phyloP scores from a whole-genome alignment of 2,797 vertebrate species.

The Platyrinchus mystaceus region DNA sequence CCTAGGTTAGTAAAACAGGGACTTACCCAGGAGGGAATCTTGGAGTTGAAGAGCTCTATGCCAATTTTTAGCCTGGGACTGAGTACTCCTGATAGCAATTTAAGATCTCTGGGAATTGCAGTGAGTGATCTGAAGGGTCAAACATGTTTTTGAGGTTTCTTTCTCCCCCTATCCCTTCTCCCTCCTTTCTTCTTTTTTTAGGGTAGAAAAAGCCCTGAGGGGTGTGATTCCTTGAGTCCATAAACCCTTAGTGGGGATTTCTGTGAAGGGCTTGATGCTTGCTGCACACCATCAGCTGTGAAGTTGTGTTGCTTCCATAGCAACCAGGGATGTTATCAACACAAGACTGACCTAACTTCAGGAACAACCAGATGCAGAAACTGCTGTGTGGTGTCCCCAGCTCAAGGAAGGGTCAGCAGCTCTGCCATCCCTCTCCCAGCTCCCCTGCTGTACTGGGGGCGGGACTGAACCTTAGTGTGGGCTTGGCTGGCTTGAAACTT shows the following conservation, averaged over 20 bases:
- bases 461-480: background rate
- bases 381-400: background rate
- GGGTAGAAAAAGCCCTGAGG: background rate
- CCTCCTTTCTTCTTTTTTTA: fast-evolving
- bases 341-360: background rate
- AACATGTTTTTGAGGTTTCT: fast-evolving
- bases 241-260: background rate
- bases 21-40: background rate
- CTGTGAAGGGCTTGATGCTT: background rate
- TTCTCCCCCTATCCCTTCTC: fast-evolving
- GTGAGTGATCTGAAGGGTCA: background rate
- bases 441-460: background rate
- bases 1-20: background rate
- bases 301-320: background rate
- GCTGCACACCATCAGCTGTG: background rate
- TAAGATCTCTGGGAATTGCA: background rate
- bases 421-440: background rate
- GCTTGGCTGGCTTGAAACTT: background rate
- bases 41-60: background rate
- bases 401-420: background rate
- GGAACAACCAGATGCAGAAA: background rate
- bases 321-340: background rate
- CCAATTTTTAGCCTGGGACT: background rate
- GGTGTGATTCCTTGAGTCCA: background rate
- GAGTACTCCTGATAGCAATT: background rate